Evolutionary conservation across 2,113 vertebrate species (phyloP).

Genomic region (Canis aureus): DNA sequence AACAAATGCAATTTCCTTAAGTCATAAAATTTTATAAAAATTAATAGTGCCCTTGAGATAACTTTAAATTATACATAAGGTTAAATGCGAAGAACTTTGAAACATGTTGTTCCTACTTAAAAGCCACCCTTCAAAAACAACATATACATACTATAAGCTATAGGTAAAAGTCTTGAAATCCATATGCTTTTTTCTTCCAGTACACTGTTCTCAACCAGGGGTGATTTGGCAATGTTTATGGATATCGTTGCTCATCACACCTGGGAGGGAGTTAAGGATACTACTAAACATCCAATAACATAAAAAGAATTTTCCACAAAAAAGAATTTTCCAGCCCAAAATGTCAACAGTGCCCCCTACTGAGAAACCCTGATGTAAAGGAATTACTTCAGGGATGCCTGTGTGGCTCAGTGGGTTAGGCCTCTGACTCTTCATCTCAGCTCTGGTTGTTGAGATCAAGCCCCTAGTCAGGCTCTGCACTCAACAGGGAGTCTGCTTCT

Average conservation of each 20-base stretch:
- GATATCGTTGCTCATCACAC: background rate
- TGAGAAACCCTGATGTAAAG: background rate
- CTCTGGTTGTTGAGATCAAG: background rate
- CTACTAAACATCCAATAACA: background rate
- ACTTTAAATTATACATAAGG: slow-evolving; percentile 51
- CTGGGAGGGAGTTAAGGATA: background rate
- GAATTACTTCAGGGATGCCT: background rate
- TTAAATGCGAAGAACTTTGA: slow-evolving; percentile 60
- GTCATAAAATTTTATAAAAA: slow-evolving; percentile 66
- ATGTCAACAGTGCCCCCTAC: background rate
- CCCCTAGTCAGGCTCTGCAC: background rate
- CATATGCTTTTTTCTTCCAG: background rate
- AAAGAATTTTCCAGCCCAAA: background rate
- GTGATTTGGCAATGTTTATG: background rate
- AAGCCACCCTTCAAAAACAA: slow-evolving; percentile 52
- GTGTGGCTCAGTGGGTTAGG: background rate
- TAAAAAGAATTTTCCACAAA: background rate
- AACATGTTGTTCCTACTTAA: slow-evolving; percentile 64
- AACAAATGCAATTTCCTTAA: slow-evolving; percentile 48
- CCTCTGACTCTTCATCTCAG: background rate
- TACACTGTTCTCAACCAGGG: background rate
- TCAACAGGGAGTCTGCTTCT: background rate
- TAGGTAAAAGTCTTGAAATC: background rate
- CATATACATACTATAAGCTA: background rate
- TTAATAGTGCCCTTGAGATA: slow-evolving; percentile 48